A percentile compares a stretch with the other conserved stretches of the same genome.
phyloP scores from a whole-genome alignment of 2,797 vertebrate species.

The Melanotaenia nigrans region DNA sequence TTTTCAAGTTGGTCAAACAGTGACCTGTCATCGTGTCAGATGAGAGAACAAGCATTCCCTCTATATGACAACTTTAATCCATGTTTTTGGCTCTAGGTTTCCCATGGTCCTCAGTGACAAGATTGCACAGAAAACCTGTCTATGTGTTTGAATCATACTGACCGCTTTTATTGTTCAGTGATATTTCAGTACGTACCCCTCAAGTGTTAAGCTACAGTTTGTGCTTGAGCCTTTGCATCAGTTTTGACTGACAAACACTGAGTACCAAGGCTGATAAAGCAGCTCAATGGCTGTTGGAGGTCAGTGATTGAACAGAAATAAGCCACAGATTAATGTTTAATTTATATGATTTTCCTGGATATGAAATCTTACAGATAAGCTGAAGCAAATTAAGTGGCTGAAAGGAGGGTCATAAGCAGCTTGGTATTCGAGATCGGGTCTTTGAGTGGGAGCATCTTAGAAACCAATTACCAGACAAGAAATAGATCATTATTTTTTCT shows the following conservation, averaged over 20 bases:
- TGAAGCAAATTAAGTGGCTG: slow-evolving; percentile 82
- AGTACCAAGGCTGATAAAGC: slow-evolving; percentile 44
- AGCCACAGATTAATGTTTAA: slow-evolving; percentile 79
- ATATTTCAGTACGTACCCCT: slow-evolving; percentile 11
- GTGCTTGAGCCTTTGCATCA: slow-evolving; percentile 37
- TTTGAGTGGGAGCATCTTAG: slow-evolving; percentile 84
- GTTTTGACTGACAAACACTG: slow-evolving; percentile 65
- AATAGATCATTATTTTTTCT: slow-evolving; percentile 89
- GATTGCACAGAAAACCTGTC: neutral
- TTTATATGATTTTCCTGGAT: slow-evolving; percentile 84
- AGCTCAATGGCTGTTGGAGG: slow-evolving; percentile 61
- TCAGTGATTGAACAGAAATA: slow-evolving; percentile 74
- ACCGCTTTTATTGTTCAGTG: neutral
- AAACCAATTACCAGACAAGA: slow-evolving; percentile 89
- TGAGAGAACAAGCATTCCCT: no score
- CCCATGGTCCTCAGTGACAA: neutral
- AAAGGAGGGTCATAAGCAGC: slow-evolving; percentile 78
- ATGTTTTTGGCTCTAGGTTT: neutral
- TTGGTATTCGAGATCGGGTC: slow-evolving; percentile 76
- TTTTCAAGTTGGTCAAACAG: neutral
- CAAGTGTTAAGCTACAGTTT: slow-evolving; percentile 21
- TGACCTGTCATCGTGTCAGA: neutral
- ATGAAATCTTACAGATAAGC: slow-evolving; percentile 83
- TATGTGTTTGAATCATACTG: neutral
- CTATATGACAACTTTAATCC: no score